Evolutionary conservation across 2,797 vertebrate genomes (phyloP).

Genomic region (Yasuhikotakia modesta): DNA sequence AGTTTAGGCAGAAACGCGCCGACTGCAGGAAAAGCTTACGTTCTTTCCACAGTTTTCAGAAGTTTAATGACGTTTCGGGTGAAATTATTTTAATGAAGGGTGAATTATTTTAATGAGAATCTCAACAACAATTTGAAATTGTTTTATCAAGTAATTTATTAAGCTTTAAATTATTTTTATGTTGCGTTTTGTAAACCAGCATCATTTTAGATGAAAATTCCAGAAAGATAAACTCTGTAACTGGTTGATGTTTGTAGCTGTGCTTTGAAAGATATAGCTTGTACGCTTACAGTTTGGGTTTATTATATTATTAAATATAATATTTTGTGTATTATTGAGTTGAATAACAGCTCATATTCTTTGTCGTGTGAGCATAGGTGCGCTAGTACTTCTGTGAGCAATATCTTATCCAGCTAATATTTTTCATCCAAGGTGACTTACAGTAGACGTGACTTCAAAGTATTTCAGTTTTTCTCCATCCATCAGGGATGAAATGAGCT

Average conservation of each 20-base stretch:
- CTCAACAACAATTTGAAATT: not conserved
- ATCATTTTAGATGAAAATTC: not conserved
- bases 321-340: too few species aligned
- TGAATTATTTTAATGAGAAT: not conserved
- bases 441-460: not conserved
- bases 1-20: not conserved
- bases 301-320: not conserved
- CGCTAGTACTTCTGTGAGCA: not conserved
- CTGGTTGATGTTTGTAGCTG: not conserved
- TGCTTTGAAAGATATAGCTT: not conserved
- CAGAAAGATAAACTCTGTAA: not conserved
- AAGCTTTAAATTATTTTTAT: too few species aligned
- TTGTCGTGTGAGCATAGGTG: too few species aligned
- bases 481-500: too few species aligned
- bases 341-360: not conserved
- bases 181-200: not conserved
- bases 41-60: constrained; percentile 4
- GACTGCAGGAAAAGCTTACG: not conserved
- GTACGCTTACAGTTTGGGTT: not conserved
- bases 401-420: not conserved
- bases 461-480: too few species aligned
- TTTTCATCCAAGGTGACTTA: constrained; percentile 1
- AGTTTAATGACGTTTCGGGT: not conserved
- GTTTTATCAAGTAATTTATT: not conserved
- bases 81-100: not conserved